These are phyloP conservation scores for Drosophila recens DNA, from an alignment of 2,888 invertebrate genomes.

Conservation along the genomic window DNA sequence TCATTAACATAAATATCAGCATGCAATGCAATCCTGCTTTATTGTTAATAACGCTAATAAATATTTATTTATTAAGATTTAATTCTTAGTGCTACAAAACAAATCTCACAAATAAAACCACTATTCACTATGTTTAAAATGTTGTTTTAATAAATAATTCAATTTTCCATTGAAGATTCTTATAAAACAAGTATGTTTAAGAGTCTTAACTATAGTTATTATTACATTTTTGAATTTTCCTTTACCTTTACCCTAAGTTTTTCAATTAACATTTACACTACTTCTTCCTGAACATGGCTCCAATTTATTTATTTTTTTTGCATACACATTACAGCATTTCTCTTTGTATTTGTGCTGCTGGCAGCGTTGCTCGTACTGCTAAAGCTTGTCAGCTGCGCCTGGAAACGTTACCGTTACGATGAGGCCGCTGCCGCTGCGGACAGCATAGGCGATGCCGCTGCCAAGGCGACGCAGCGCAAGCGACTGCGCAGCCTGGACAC, in stretches of 20 bases:
- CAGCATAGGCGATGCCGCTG: constrained; percentile 71
- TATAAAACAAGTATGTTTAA: too few species aligned
- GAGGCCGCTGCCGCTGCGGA: constrained; percentile 64
- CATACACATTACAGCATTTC: constrained; percentile 62
- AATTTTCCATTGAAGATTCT: too few species aligned
- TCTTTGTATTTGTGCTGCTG: constrained; percentile 79
- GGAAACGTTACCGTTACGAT: constrained; percentile 71
- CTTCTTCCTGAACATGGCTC: background rate
- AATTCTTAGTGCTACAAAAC: background rate
- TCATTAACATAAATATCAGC: background rate
- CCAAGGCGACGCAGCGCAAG: constrained; percentile 82
- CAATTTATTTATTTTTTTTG: too few species aligned
- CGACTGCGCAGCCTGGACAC: constrained; percentile 90
- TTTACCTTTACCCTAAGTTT: too few species aligned
- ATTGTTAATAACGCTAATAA: too few species aligned
- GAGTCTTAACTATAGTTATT: too few species aligned
- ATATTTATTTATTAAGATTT: background rate
- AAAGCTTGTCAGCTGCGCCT: constrained; percentile 65
- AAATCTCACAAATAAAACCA: background rate
- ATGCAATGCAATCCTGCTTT: too few species aligned
- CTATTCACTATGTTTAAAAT: background rate
- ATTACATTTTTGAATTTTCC: too few species aligned
- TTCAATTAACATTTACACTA: too few species aligned
- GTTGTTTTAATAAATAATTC: background rate
- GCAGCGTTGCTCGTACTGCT: constrained; percentile 63